phyloP scores from a whole-genome alignment of 2,113 vertebrate genomes.

The Caranx ignobilis region DNA sequence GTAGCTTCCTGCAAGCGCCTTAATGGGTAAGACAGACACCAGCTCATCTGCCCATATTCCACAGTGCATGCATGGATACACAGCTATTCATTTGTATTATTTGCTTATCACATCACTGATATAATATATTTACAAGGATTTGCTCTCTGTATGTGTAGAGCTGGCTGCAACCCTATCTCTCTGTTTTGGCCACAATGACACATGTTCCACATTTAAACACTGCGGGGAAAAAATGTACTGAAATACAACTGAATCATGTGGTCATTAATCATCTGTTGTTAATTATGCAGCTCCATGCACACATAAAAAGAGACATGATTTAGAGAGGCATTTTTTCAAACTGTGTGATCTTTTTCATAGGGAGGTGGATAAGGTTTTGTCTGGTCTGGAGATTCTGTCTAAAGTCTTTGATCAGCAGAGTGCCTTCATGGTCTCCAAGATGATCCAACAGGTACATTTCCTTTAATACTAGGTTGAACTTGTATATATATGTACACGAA shows the following conservation, averaged over 20 bases:
- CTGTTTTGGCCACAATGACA: slow-evolving; percentile 28
- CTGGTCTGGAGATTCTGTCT: slow-evolving; percentile 94
- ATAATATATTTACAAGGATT: neutral
- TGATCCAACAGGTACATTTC: slow-evolving; percentile 92
- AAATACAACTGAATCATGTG: neutral
- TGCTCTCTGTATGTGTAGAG: too few relatives aligned
- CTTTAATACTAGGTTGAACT: too few relatives aligned
- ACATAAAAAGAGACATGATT: neutral
- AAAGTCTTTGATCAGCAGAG: slow-evolving; percentile 98
- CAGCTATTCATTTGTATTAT: slow-evolving; percentile 1
- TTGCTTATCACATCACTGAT: neutral
- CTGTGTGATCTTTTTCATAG: slow-evolving; percentile 70
- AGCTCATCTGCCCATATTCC: neutral
- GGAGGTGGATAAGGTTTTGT: slow-evolving; percentile 95
- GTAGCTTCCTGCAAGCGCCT: slow-evolving; percentile 92
- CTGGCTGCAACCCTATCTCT: neutral
- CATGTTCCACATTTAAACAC: slow-evolving; percentile 15
- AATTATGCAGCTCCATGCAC: neutral
- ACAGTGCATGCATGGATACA: neutral
- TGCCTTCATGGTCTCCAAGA: slow-evolving; percentile 91
- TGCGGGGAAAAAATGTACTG: neutral
- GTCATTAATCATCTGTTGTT: neutral
- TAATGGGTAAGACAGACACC: slow-evolving; percentile 86
- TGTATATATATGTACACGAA: neutral
- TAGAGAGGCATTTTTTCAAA: neutral